Evolutionary conservation across 2,113 vertebrate genomes (phyloP).

Genomic region (Daphoenositta chrysoptera): DNA sequence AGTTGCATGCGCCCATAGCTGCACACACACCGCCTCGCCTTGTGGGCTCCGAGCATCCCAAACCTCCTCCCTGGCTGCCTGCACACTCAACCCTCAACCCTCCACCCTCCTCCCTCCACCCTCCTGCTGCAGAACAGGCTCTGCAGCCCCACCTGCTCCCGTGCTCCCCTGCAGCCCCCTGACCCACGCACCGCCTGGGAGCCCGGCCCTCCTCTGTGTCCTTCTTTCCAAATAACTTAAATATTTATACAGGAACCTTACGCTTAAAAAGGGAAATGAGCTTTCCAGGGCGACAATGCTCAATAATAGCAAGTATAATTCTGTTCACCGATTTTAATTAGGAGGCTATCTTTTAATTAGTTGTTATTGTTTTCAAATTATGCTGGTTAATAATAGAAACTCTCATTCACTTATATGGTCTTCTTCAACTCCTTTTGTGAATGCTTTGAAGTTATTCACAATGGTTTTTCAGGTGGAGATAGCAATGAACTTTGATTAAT

Average conservation of each 20-base stretch:
- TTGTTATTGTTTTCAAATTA: not conserved
- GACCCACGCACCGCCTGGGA: rapidly evolving
- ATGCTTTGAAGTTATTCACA: not conserved
- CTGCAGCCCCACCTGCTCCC: not conserved
- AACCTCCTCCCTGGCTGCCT: not conserved
- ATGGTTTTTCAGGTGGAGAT: not conserved
- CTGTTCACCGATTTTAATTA: not conserved
- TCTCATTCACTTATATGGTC: not conserved
- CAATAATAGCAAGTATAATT: not conserved
- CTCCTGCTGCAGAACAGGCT: not conserved
- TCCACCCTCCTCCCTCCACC: too few relatives aligned
- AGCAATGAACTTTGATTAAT: not conserved
- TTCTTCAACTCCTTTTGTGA: not conserved
- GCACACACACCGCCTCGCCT: rapidly evolving
- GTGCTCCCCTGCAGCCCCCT: not conserved
- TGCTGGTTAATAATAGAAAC: not conserved
- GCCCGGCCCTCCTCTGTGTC: rapidly evolving
- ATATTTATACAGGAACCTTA: not conserved
- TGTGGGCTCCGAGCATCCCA: rapidly evolving
- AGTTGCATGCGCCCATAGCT: rapidly evolving
- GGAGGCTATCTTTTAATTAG: not conserved
- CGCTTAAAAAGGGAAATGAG: not conserved
- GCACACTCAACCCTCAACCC: rapidly evolving
- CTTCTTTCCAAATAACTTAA: not conserved
- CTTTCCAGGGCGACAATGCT: not conserved